Evolutionary conservation across 2,113 vertebrate species (phyloP), one percentile per base, ranked within the genome.

Genomic region (Plecotus auritus): DNA sequence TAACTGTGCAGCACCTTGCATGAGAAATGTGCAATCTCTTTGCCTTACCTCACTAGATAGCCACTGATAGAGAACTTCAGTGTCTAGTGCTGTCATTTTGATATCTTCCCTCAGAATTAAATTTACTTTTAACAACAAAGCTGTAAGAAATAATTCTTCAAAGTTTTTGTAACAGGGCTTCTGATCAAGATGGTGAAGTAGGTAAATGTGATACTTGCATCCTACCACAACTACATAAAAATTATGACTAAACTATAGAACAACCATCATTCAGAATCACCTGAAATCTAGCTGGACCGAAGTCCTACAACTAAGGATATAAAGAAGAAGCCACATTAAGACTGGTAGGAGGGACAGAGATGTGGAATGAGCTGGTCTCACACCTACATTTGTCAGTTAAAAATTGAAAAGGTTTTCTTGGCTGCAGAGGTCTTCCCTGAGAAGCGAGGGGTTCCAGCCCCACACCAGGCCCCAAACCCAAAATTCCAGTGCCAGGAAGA

Each of bases 121-220:
- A 94, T 85, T 89, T 91, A 85, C 20, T 76, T 93, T 93, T 42
- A 95, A 89, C 40, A 96, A 9, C 12, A 72, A 94, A 93, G 56
- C 81, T 72, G 22, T 40, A 82, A 89, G 49, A 91, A 86, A 91
- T 74, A 93, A 77, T 91, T 69, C 5, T 69, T 91, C 37, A 88
- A 80, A 40, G 4, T 0, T 74, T 80, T 45, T 81, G 23, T 40
- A 67, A 78, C 20, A 73, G 7, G 35, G 35, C 16, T 70, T 70
- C 67, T 20, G 8, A 18, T 11, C 18, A 70, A 70, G 35, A 37
- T 37, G 67, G 17, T 11, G 18, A 70, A 22, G 35, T 70, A 70
- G 20, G 18, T 37, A 70, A 67, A 23, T 70, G 35, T 30, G n/a
- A n/a, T 70, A 70, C 67, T 37, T n/a, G 14, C 35, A 37, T 37